Evolutionary conservation across 2,113 vertebrate genomes (phyloP).

Genomic region (Neolamprologus caudopunctatus): DNA sequence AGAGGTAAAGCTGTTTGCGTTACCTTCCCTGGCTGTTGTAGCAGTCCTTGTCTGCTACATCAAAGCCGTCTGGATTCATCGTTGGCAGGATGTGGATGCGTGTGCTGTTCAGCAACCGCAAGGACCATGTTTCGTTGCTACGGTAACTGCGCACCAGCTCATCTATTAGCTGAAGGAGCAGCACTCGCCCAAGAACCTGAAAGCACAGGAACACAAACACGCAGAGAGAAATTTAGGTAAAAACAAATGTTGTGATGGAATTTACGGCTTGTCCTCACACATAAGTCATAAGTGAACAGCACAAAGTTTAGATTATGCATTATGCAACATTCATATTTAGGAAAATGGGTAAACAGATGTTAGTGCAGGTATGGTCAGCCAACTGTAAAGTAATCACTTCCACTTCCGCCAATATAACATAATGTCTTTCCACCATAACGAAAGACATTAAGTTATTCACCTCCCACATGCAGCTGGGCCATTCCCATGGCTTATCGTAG

Average conservation of each 20-base stretch:
- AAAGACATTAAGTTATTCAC: neutral
- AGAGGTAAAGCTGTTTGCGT: neutral
- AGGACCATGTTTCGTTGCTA: conserved; percentile 67
- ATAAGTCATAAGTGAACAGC: neutral
- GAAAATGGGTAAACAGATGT: neutral
- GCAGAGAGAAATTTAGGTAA: neutral
- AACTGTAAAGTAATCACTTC: neutral
- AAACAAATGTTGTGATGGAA: neutral
- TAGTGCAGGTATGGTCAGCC: neutral
- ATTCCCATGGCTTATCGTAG: neutral
- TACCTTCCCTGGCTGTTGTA: conserved; percentile 76
- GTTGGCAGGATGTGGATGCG: conserved; percentile 90
- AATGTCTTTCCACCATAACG: neutral
- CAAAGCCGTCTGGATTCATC: conserved; percentile 96
- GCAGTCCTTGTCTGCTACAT: conserved; percentile 70
- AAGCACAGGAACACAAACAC: neutral
- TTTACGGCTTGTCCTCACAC: neutral
- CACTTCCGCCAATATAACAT: neutral
- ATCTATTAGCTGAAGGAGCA: conserved; percentile 85
- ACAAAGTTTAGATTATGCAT: neutral
- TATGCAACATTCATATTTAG: neutral
- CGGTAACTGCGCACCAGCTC: conserved; percentile 75
- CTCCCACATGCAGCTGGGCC: neutral
- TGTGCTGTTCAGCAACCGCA: conserved; percentile 74
- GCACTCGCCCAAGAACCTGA: conserved; percentile 85